Base-by-base conservation (phyloP, 1,140 invertebrate species). In the Megathymus violae region DNA sequence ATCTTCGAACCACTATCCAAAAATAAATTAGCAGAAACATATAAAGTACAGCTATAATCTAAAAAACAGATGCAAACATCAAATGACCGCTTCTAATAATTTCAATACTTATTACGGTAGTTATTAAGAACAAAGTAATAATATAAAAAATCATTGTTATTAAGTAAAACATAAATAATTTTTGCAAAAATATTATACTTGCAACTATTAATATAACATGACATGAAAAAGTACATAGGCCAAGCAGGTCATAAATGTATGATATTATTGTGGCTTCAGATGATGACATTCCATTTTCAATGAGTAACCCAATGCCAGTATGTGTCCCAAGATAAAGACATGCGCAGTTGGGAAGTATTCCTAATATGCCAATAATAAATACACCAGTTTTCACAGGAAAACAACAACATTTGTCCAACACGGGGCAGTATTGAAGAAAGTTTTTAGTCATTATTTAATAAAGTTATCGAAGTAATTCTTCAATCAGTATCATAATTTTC, bases 1-100 rank as follows among this genome's bases (percentile, higher is more conserved):
- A 34, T 38, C 63, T 70, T 14, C 60, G 47, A 22, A 70, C 41
- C 27, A 66, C 19, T 38, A 66, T 48, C 63, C 63, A 70, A 44
- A 70, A 70, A 61, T 70, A 70, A 22, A 70, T 31, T 27, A 62
- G 46, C 7, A 70, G n/a, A 22, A 51, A 19, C 40, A 40, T 51
- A 47, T 65, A 54, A 16, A 52, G 9, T 36, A 64, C 3, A 50
- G 62, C 58, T 25, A 62, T 1, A 11, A 51, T 19, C 5, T 59
- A 7, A 60, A 43, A 52, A 15, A 17, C 1, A 10, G 25, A 14
- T 13, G 41, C 48, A 54, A 61, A 66, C 5, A 13, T 14, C 11
- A 17, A 5, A 34, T 67, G 22, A 36, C 40, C 52, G 14, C 7
- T n/a, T 17, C 31, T 50, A 4, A 69, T 63, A 5, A 22, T 27